A percentile compares a stretch with the other conserved stretches of the same genome.
These are phyloP conservation scores for Drosophila pseudoananassae DNA, from an alignment of 1,140 invertebrate species.

Conservation along the genomic window DNA sequence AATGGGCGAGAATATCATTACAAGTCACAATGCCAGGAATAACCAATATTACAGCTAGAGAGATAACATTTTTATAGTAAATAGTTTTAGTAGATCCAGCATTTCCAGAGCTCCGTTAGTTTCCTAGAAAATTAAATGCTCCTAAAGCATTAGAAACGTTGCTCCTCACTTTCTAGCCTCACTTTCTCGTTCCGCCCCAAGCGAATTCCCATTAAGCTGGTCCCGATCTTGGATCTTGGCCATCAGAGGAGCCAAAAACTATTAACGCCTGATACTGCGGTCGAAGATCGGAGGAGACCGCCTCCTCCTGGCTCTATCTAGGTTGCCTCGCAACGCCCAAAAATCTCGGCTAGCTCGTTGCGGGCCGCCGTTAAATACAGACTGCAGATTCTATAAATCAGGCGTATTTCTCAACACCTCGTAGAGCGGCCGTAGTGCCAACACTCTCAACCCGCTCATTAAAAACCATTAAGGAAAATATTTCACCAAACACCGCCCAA, in stretches of 20 bases:
- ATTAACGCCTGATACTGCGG: slow-evolving; percentile 35
- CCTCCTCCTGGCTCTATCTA: slow-evolving; percentile 37
- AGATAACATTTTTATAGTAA: background rate
- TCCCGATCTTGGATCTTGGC: slow-evolving; percentile 15
- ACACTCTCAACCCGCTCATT: slow-evolving; percentile 69
- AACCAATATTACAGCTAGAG: background rate
- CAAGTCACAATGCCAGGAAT: background rate
- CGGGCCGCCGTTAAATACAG: slow-evolving; percentile 63
- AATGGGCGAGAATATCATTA: background rate
- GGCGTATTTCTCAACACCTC: slow-evolving; percentile 77
- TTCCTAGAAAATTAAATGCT: no score
- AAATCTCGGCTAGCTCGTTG: slow-evolving; percentile 22
- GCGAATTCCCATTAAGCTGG: slow-evolving; percentile 12
- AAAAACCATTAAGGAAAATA: slow-evolving; percentile 81
- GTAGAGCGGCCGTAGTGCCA: background rate
- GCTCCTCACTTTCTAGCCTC: slow-evolving; percentile 1
- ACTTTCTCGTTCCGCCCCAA: slow-evolving; percentile 19
- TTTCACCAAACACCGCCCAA: slow-evolving; percentile 45
- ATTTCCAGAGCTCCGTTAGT: no score
- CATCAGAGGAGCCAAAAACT: slow-evolving; percentile 22
- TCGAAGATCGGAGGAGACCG: slow-evolving; percentile 10
- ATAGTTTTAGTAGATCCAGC: background rate
- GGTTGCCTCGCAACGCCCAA: slow-evolving; percentile 55
- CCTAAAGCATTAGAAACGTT: no score
- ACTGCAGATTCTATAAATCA: slow-evolving; percentile 72